These are phyloP conservation scores for Paraescarpia echinospica DNA, from an alignment of 1,140 invertebrate genomes.

Conservation along the genomic window DNA sequence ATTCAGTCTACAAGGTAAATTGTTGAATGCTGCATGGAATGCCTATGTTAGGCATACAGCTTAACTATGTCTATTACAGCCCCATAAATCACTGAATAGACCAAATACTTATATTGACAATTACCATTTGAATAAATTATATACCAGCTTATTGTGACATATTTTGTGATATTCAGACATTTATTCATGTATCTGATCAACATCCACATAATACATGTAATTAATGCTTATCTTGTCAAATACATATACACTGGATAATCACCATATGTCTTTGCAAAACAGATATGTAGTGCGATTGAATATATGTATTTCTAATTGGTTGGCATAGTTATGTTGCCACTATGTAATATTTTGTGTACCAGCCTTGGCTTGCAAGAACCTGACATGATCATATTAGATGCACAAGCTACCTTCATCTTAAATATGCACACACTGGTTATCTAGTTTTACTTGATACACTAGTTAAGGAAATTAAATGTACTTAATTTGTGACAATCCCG, in stretches of 20 bases:
- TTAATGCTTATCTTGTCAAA: not conserved
- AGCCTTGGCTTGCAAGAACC: not conserved
- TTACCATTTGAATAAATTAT: no score
- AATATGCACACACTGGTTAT: no score
- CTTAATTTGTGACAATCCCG: no score
- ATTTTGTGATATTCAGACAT: not conserved
- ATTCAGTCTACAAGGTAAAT: not conserved
- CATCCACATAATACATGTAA: not conserved
- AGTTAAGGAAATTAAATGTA: no score
- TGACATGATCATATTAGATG: not conserved
- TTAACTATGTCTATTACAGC: not conserved
- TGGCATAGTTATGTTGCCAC: not conserved
- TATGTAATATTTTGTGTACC: not conserved
- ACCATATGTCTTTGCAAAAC: not conserved
- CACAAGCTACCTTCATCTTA: not conserved
- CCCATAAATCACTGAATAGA: not conserved
- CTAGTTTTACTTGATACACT: no score
- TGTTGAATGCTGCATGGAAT: not conserved
- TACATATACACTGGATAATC: not conserved
- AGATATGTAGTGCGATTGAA: not conserved
- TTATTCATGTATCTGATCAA: not conserved
- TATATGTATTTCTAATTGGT: not conserved
- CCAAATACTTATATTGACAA: not conserved
- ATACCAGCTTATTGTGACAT: no score
- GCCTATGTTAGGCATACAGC: not conserved